These are phyloP conservation scores for Butorides virescens DNA, from an alignment of 2,113 vertebrate genomes.

Conservation along the genomic window DNA sequence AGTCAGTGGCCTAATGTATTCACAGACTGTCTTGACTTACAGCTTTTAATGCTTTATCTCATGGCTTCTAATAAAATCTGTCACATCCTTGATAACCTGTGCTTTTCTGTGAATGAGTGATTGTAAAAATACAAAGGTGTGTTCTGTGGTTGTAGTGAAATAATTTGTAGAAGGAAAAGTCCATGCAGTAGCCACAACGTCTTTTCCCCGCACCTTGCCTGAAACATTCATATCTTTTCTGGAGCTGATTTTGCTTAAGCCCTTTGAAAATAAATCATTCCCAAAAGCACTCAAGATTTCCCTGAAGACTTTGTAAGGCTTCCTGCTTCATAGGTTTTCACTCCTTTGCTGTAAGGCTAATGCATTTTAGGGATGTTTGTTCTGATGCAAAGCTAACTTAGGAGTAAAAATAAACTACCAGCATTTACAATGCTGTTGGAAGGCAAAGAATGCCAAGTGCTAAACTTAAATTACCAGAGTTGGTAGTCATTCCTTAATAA, in stretches of 20 bases:
- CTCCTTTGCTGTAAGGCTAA: constrained; percentile 65
- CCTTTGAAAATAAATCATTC: constrained; percentile 74
- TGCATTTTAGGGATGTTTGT: constrained; percentile 69
- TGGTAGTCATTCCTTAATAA: neutral
- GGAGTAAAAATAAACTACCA: constrained; percentile 56
- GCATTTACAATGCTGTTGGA: constrained; percentile 31
- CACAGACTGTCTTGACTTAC: neutral
- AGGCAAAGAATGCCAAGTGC: constrained; percentile 16
- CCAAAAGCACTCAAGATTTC: constrained; percentile 76
- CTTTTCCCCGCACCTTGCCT: constrained; percentile 44
- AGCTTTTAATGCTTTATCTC: neutral
- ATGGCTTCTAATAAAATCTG: neutral
- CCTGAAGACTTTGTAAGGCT: constrained; percentile 65
- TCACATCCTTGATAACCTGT: neutral
- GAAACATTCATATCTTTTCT: constrained; percentile 65
- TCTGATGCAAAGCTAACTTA: constrained; percentile 69
- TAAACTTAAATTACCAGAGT: constrained; percentile 15
- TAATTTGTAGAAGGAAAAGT: constrained; percentile 3
- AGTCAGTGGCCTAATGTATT: neutral
- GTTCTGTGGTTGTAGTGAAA: neutral
- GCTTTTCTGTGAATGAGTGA: neutral
- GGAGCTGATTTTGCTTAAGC: constrained; percentile 65
- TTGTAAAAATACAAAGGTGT: neutral
- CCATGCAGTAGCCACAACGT: neutral
- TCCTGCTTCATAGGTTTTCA: constrained; percentile 68